Evolutionary conservation across 2,113 vertebrate species (phyloP), one percentile per base, ranked within the genome.

Genomic region (Callorhinus ursinus): DNA sequence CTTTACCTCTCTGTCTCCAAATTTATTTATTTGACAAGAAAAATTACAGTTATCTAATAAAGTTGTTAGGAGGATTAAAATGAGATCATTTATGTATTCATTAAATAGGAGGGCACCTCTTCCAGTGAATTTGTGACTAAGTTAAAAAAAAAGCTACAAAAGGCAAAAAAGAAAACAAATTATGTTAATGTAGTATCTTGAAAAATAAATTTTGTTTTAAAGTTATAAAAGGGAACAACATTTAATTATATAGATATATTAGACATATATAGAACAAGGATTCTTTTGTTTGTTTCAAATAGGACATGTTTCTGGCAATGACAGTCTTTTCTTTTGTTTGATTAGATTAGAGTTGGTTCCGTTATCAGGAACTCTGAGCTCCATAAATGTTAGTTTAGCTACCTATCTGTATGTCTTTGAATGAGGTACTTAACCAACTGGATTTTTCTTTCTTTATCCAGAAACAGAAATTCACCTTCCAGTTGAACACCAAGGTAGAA

Each of bases 201-300:
- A 93, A 80, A 96, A 77, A 42, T 51, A 51, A 74, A 39, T 42
- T 92, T 71, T 77, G 8, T 96, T 71, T 79, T 16, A 82, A 89
- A 83, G 8, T 49, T 90, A n/a, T 69, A 83, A 28, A 39, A 84
- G 42, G 72, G 16, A 74, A 51, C 8, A 28, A 11, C 65, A 81
- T 63, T 67, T 16, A 80, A 49, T 36, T 88, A 19, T 53, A 31
- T 74, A 49, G 24, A 26, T 36, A 1, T 36, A 26, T 67, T 13
- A 74, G 28, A 28, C 72, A 6, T 16, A 55, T 67, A 42, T 4
- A 90, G 42, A 74, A 28, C 7, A 31, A 61, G 39, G 19, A 3
- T 36, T 3, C 24, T 80, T 86, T 91, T 90, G 3, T 49, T 59
- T 72, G 8, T 86, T 82, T 92, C 49, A 77, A 72, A 85, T 39